phyloP scores from a whole-genome alignment of 1,140 invertebrate genomes.

The Cataglyphis hispanica region DNA sequence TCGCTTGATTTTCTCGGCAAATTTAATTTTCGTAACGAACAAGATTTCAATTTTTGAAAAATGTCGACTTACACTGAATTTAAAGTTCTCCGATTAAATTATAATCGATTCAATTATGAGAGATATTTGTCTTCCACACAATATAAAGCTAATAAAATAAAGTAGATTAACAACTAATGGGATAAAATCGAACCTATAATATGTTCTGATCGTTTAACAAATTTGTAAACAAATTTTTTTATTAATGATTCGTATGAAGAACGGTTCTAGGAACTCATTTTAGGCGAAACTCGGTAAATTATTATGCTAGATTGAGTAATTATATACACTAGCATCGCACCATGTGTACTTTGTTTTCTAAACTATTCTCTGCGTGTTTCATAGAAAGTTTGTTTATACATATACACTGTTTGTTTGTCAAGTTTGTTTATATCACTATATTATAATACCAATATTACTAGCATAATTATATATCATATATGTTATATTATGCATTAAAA shows the following conservation, averaged over 20 bases:
- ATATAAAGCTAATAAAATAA: background rate
- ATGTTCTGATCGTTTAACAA: background rate
- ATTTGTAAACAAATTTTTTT: background rate
- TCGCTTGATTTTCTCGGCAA: background rate
- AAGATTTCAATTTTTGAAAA: slow-evolving; percentile 1
- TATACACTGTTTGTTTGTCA: too few relatives aligned
- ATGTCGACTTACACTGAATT: background rate
- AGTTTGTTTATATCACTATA: background rate
- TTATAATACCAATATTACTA: background rate
- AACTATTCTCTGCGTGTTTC: background rate
- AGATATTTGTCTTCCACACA: background rate
- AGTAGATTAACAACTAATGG: background rate
- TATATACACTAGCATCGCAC: background rate
- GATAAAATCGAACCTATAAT: background rate
- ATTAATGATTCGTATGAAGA: slow-evolving; percentile 4
- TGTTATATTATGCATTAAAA: background rate
- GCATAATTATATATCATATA: background rate
- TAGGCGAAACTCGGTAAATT: background rate
- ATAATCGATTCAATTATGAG: background rate
- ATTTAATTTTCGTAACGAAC: background rate
- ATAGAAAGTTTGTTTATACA: background rate
- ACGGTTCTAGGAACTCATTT: background rate
- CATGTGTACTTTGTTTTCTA: background rate
- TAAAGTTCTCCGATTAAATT: background rate
- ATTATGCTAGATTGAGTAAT: background rate